Base-by-base conservation (phyloP, 2,797 vertebrate genomes). In the Graptemys geographica region DNA sequence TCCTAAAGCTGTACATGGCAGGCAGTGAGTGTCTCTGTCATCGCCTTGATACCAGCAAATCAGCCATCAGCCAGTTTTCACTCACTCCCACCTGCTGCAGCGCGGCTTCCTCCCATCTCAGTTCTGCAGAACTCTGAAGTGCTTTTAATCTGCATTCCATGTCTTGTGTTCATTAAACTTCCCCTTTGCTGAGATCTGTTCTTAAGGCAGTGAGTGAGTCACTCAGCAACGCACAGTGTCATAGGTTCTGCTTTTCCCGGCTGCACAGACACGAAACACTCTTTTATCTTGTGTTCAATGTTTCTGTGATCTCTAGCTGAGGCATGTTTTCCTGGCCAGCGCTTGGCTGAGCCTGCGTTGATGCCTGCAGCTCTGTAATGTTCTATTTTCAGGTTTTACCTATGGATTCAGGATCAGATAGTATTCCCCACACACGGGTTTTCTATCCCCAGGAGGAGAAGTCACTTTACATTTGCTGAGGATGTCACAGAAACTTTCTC, bases 171-270 rank as follows among this genome's bases (percentile, higher is more conserved):
- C 93, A 19, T 81, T 91, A 79, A 44, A 44, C 89, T 79, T 95
- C 90, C 81, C 83, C 15, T 95, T 96, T 89, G 85, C 81, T 0
- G 5, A 0, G 2, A 23, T 6, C 33, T 79, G 33, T 79, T 93
- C 80, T 83, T 78, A 85, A 90, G 49, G 80, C 92, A 90, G 84
- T 90, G 90, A 90, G 82, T 90, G 90, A 95, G 15, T 95, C 79
- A 93, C 57, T 90, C 93, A 57, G 56, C 47, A 90, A 83, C 86
- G 52, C 80, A 90, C 76, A 21, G 0, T 15, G 11, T 59, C 53
- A 78, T n/a, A 57, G 47, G 56, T 57, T 93, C 90, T 85, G 81
- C 62, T 84, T 86, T 83, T 92, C 11, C 72, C 85, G 90, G 59
- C 85, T 94, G 69, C 83, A 83, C 76, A 90, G 83, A 74, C 78